Base-by-base conservation (phyloP, 2,797 vertebrate genomes). In the Astyanax mexicanus region DNA sequence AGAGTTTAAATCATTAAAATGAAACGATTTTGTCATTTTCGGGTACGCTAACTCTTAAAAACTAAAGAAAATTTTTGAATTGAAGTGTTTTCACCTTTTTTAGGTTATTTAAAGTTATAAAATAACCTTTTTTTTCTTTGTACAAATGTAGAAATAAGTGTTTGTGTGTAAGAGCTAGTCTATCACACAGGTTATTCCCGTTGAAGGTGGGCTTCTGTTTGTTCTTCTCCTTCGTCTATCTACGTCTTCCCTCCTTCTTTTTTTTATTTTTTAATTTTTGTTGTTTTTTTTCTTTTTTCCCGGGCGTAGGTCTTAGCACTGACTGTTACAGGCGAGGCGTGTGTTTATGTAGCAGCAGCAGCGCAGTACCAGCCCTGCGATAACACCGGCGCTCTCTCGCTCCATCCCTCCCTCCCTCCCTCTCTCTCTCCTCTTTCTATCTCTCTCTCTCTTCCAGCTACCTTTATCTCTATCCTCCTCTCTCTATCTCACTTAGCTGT, bases 241-340 rank as follows among this genome's bases (percentile, higher is more conserved):
- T n/a, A n/a, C n/a, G n/a, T 12, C 27, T 9, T 15, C 29, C 47
- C 66, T 57, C 37, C 60, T 29, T 17, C 7, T n/a, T 58, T 65
- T 35, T 58, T 13, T 27, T 25, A 2, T 6, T 64, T 12, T 64
- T 54, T n/a, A n/a, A n/a, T n/a, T n/a, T n/a, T n/a, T n/a, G n/a
- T n/a, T n/a, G n/a, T n/a, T n/a, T n/a, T n/a, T 69, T 21, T n/a
- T n/a, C n/a, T 32, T 69, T 75, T 69, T 21, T 57, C 69, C 75
- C 77, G 72, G 83, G 8, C 85, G 72, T 79, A 89, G 91, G 87
- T 88, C 93, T 91, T 89, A 90, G 94, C 91, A 94, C 92, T 81
- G 92, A 84, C 93, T 95, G 94, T 95, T 95, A 94, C 93, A 89
- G 91, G 86, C 86, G 90, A 89, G 91, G 86, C 86, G 90, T 82